Percentiles rank a stretch among this genome's conserved stretches.
These are phyloP conservation scores for Araneus ventricosus DNA, from an alignment of 1,140 invertebrate species.

Conservation along the genomic window DNA sequence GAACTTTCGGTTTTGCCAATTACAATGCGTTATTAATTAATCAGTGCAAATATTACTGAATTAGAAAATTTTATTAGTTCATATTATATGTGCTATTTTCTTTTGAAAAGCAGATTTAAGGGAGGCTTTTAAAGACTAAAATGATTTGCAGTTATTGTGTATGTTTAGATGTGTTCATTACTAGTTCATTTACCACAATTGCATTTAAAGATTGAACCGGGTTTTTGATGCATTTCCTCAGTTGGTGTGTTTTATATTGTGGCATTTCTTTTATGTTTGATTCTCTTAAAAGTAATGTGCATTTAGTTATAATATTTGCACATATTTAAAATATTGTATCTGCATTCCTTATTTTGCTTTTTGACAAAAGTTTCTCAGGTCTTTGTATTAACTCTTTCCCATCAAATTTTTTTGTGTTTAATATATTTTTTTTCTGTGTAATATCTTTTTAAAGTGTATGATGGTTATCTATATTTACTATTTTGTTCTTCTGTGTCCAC, in stretches of 20 bases:
- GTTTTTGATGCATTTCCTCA: background rate
- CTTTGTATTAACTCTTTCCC: background rate
- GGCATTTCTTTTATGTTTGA: background rate
- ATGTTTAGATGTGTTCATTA: background rate
- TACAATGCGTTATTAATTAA: no score
- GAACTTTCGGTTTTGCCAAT: no score
- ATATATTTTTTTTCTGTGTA: background rate
- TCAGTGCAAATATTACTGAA: no score
- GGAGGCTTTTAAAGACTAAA: background rate
- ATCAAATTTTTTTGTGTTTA: background rate
- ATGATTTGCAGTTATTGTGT: background rate
- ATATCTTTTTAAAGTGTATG: conserved; percentile 2
- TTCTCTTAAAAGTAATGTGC: background rate
- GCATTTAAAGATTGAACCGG: background rate
- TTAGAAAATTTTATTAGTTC: no score
- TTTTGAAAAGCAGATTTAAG: background rate
- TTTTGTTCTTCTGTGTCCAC: background rate
- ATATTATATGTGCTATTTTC: no score
- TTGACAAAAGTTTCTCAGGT: conserved; percentile 34
- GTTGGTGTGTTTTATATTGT: conserved; percentile 5
- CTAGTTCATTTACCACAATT: background rate
- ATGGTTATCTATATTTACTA: background rate
- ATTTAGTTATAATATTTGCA: background rate
- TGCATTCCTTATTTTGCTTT: conserved; percentile 18
- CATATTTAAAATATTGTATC: background rate